A percentile compares a stretch with the other conserved stretches of the same genome.
Evolutionary conservation across 2,113 vertebrate genomes (phyloP).

Genomic region (Seriola aureovittata): DNA sequence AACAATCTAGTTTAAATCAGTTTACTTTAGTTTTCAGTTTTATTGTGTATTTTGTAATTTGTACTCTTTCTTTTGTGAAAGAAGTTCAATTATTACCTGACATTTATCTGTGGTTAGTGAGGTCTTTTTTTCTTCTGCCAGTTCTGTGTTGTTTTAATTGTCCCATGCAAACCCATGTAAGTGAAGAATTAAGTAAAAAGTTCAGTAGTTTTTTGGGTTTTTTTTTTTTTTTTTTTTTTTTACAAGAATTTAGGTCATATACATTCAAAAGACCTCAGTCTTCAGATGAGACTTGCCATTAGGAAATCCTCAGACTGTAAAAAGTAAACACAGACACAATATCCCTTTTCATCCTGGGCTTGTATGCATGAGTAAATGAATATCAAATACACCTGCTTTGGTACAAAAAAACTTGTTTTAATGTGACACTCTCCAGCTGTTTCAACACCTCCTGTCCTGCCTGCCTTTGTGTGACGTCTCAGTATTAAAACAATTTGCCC

Average conservation of each 20-base stretch:
- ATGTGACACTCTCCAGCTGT: constrained; percentile 16
- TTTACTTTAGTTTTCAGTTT: not conserved
- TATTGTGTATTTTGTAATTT: not conserved
- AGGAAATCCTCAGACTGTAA: constrained; percentile 3
- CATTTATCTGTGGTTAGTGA: not conserved
- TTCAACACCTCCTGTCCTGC: constrained; percentile 29
- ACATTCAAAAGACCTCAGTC: constrained; percentile 5
- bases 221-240: not conserved
- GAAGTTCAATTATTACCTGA: not conserved
- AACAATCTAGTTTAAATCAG: not conserved
- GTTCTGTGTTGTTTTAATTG: not conserved
- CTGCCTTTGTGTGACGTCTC: constrained; percentile 18
- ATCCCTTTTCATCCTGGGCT: constrained; percentile 1
- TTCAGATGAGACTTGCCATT: not conserved
- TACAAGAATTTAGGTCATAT: not conserved
- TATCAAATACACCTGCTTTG: constrained; percentile 61
- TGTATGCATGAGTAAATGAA: constrained; percentile 14
- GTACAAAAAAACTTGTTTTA: constrained; percentile 26
- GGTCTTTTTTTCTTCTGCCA: not conserved
- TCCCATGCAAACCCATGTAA: not conserved
- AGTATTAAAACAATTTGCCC: not conserved
- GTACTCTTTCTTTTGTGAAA: not conserved
- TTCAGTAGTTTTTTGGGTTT: not conserved
- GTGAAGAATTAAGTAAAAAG: not conserved
- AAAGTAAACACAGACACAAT: constrained; percentile 27